Conservation (phyloP, 2,113 vertebrate species). For the Hyperoodon ampullatus region DNA sequence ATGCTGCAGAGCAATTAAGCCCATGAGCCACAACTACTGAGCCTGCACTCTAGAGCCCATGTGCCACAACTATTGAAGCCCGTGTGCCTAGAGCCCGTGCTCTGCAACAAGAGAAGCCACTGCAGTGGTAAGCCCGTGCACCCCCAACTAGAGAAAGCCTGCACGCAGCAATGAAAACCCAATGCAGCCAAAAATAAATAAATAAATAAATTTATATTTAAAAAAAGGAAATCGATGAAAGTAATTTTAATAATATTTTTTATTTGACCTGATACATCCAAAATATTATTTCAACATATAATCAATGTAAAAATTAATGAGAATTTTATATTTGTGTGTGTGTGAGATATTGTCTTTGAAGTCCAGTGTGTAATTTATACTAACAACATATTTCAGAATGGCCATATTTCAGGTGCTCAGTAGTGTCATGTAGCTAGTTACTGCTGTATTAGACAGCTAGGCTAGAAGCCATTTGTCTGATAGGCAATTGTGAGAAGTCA, state of each 20-base stretch:
- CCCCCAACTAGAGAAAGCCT: too few species aligned
- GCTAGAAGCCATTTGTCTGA: neutral
- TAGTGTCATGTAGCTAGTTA: neutral
- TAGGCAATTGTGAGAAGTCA: neutral
- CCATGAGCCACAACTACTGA: too few species aligned
- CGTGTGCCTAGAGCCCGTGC: too few species aligned
- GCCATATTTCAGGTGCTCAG: neutral
- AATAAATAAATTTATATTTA: too few species aligned
- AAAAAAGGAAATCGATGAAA: neutral
- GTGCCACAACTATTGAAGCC: too few species aligned
- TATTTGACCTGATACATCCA: neutral
- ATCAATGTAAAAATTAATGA: neutral
- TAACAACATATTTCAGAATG: neutral
- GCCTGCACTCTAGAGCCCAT: too few species aligned
- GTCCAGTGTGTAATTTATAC: neutral
- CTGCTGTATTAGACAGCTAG: neutral
- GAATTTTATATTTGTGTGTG: neutral
- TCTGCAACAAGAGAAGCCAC: too few species aligned
- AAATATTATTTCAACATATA: neutral
- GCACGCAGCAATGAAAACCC: too few species aligned
- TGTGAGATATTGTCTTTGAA: neutral
- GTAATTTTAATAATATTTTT: conserved; percentile 1
- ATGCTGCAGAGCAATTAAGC: too few species aligned
- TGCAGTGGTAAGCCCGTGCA: too few species aligned
- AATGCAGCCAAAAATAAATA: neutral